These are phyloP conservation scores for Geothlypis trichas DNA, from an alignment of 2,113 vertebrate species.

Conservation along the genomic window DNA sequence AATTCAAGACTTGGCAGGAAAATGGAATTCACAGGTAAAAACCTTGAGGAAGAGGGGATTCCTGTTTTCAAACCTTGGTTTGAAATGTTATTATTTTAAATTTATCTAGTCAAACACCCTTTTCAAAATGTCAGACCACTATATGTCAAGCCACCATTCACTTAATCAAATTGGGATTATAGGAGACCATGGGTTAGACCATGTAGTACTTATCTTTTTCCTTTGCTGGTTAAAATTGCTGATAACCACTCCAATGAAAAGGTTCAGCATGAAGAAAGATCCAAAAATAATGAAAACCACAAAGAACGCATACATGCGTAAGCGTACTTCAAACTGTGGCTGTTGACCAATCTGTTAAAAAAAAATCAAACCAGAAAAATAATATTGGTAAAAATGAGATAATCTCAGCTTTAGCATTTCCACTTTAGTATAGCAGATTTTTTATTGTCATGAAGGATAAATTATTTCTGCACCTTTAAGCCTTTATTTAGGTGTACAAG, in stretches of 20 bases:
- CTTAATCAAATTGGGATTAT: neutral
- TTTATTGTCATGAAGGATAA: neutral
- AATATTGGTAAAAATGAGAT: neutral
- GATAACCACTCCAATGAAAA: constrained; percentile 98
- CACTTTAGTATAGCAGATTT: neutral
- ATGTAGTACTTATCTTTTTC: constrained; percentile 91
- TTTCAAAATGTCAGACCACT: neutral
- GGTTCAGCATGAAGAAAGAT: constrained; percentile 97
- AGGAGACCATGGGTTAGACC: neutral
- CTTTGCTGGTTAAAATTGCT: constrained; percentile 99
- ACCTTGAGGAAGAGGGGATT: neutral
- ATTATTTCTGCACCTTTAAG: neutral
- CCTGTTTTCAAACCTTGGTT: neutral
- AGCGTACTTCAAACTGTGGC: constrained; percentile 82
- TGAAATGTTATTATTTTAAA: neutral
- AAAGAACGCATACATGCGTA: constrained; percentile 88
- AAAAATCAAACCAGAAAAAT: neutral
- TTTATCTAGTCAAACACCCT: neutral
- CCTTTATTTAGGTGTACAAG: neutral
- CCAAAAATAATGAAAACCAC: constrained; percentile 96
- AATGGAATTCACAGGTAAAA: neutral
- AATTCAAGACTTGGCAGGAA: neutral
- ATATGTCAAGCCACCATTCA: neutral
- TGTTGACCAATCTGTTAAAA: constrained; percentile 75
- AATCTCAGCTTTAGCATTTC: neutral